Base-by-base conservation (phyloP, 2,113 vertebrate genomes). In the Panurus biarmicus region DNA sequence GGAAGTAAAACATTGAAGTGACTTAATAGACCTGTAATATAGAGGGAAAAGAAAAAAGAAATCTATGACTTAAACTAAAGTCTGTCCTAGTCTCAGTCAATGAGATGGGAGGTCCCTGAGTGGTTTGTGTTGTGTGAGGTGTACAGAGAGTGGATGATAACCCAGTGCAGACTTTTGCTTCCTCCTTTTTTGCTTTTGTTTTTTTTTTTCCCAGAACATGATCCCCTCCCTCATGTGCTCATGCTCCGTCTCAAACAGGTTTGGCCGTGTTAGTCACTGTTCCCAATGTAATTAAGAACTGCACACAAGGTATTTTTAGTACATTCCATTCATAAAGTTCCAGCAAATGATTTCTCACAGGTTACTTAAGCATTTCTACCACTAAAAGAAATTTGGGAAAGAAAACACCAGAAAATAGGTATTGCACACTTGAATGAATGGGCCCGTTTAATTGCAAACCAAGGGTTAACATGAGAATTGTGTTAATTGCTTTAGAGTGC, bases 301-400 rank as follows among this genome's bases (percentile, higher is more conserved):
- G 85, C 87, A 92, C 29, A 66, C 40, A 35, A 92, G 81, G 70
- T 93, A 77, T 95, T 97, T 97, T 97, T 97, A 97, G 96, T 97
- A 98, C 98, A 99, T 98, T 99, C 99, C 98, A 98, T 97, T 97
- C 91, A 92, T 89, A 70, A 92, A 91, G 81, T 89, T 96, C 96
- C 90, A 90, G 61, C 36, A 47, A 42, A 28, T 75, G 81, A 67
- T 96, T 93, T 93, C 93, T 94, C 93, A 87, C 66, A 74, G 57
- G 79, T 95, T 93, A 89, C 87, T 96, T 90, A 79, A 87, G 67
- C 71, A 48, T 96, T 96, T 94, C 87, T 94, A 60, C 78, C 90
- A 75, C 67, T 77, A 74, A 48, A 58, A 94, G 66, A 89, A 78
- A 87, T 80, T 72, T 65, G 58, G 47, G 65, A 56, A 89, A 94